These are phyloP conservation scores for Mesocentrotus franciscanus DNA, from an alignment of 53 echinoderm and acorn worm species.

Conservation along the genomic window DNA sequence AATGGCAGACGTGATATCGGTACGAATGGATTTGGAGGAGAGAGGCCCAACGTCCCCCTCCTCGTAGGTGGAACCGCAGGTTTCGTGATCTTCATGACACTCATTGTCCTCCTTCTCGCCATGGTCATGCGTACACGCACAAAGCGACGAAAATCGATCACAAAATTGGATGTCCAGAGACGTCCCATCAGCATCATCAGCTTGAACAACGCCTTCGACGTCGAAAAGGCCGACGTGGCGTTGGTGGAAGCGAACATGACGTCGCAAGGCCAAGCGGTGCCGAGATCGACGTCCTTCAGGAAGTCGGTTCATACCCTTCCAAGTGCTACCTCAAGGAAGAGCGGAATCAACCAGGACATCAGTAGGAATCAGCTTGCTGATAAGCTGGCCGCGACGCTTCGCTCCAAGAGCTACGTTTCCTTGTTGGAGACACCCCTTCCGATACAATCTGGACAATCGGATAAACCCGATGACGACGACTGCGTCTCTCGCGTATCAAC, in stretches of 20 bases:
- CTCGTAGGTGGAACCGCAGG: slow-evolving; percentile 59
- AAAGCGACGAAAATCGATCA: neutral
- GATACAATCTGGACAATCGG: neutral
- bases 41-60: slow-evolving; percentile 39
- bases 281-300: neutral
- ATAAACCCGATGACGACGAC: neutral
- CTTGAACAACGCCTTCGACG: slow-evolving; percentile 1
- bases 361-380: slow-evolving; percentile 52
- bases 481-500: slow-evolving; percentile 36
- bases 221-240: slow-evolving; percentile 22
- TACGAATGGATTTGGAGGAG: slow-evolving; percentile 15
- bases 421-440: slow-evolving; percentile 6
- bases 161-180: neutral
- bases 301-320: slow-evolving; percentile 8
- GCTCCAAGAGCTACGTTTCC: slow-evolving; percentile 52
- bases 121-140: slow-evolving; percentile 51
- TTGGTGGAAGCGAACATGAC: slow-evolving; percentile 1
- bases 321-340: neutral
- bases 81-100: slow-evolving; percentile 49
- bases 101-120: slow-evolving; percentile 58
- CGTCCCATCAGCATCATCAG: slow-evolving; percentile 51
- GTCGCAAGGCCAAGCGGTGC: neutral
- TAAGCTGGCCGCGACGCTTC: slow-evolving; percentile 56
- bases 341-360: slow-evolving; percentile 1
- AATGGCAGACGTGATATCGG: slow-evolving; percentile 28